Base-by-base conservation (phyloP, 37 sponge, comb jelly and placozoan genomes). In the Ephydatia muelleri region DNA sequence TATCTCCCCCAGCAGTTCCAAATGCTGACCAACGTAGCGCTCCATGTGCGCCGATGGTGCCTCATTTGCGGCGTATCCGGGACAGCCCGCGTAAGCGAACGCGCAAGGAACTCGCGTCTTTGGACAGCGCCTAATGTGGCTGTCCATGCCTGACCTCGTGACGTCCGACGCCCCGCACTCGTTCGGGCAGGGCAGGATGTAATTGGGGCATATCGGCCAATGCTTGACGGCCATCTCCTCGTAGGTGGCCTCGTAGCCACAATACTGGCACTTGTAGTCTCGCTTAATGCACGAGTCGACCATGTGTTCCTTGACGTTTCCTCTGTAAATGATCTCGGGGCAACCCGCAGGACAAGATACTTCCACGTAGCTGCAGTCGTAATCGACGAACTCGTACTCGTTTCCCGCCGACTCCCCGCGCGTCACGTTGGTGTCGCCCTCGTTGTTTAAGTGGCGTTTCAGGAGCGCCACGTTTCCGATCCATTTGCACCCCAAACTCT, bases 31-130 rank as follows among this genome's bases (percentile, higher is more conserved):
- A 2, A 38, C 27, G 16, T 39, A 12, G n/a, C 27, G 27, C 33
- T 39, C 40, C 64, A 80, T 40, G 64, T 86, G 87, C 23, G 32
- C 31, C 0, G 47, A 5, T 67, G 67, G 57, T 3, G 82, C 71
- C 2, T 38, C n/a, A 0, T 65, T 57, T 23, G 83, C 29, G 13
- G 64, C 19, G 12, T 37, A 23, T 16, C 23, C 31, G 16, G 23
- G 22, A 77, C 92, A 91, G 12, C 88, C 92, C 26, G 78, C 80
- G 80, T 47, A 82, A 5, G 40, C 49, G 80, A 77, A 91, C n/a
- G 80, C 71, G 67, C 88, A 91, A 29, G 67, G n/a, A 8, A 79
- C 80, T 5, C 33, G 36, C 19, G 47, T 32, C 8, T 72, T 28
- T 12, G 72, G 72, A 71, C 86, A 86, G 14, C 38, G 37, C 11